These are phyloP conservation scores for Sesia bembeciformis DNA, from an alignment of 2,888 invertebrate genomes.

Conservation along the genomic window DNA sequence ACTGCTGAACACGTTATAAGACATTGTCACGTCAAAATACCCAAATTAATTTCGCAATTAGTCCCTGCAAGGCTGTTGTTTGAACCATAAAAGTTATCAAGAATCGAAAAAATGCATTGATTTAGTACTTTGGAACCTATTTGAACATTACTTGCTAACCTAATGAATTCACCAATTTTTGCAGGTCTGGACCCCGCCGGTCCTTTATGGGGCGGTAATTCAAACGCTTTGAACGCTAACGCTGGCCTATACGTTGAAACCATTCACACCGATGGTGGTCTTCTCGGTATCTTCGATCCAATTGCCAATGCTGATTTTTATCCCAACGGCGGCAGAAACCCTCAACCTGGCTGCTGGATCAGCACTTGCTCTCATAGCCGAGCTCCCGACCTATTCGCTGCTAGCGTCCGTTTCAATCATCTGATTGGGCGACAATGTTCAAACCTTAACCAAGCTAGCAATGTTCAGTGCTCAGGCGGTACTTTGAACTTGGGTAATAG, in stretches of 20 bases:
- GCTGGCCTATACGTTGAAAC: conserved; percentile 45
- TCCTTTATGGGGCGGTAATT: conserved; percentile 38
- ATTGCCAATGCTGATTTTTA: conserved; percentile 49
- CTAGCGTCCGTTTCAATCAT: conserved; percentile 35
- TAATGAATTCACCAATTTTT: not conserved
- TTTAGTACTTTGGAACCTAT: too few relatives aligned
- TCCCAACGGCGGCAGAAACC: conserved; percentile 49
- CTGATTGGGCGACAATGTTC: conserved; percentile 33
- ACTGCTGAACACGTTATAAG: too few relatives aligned
- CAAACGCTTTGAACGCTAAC: conserved; percentile 28
- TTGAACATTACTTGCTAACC: too few relatives aligned
- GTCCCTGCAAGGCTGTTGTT: too few relatives aligned
- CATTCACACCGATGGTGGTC: conserved; percentile 51
- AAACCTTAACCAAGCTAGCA: conserved; percentile 28
- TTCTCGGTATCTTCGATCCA: conserved; percentile 40
- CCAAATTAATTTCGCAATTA: too few relatives aligned
- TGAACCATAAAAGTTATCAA: too few relatives aligned
- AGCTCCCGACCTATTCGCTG: conserved; percentile 35
- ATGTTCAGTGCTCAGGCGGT: conserved; percentile 26
- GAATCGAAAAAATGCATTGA: too few relatives aligned
- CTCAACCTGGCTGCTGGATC: conserved; percentile 46
- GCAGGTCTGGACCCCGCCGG: conserved; percentile 54
- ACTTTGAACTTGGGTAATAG: conserved; percentile 37
- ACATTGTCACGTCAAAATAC: too few relatives aligned
- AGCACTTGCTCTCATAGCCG: conserved; percentile 48